Evolutionary conservation across 2,888 invertebrate species (phyloP).

Genomic region (Drosophila bunnanda): DNA sequence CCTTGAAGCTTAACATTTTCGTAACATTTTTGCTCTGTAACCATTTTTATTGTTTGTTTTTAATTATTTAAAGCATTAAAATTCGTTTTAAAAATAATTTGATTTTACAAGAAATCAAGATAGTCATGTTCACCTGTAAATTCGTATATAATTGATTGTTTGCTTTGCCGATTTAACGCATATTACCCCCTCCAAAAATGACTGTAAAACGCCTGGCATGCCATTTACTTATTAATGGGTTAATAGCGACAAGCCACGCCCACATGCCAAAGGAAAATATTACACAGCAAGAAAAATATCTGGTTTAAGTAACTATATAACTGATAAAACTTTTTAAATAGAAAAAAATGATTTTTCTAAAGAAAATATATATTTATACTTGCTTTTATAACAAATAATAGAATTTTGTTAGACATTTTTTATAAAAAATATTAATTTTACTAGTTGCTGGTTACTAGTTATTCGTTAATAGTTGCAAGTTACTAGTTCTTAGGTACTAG

Average conservation of each 20-base stretch:
- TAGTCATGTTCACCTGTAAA: constrained; percentile 1
- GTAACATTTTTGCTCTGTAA: constrained; percentile 10
- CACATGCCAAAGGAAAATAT: constrained; percentile 10
- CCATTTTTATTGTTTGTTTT: neutral
- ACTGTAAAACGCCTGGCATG: constrained; percentile 41
- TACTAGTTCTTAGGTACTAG: neutral
- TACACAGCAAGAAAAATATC: neutral
- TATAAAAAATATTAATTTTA: neutral
- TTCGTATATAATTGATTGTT: constrained; percentile 8
- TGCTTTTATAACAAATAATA: no score
- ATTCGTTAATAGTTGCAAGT: neutral
- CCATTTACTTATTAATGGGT: constrained; percentile 54
- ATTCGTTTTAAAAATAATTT: neutral
- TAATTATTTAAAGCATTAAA: neutral
- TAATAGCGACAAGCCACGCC: constrained; percentile 31
- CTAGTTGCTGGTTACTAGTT: neutral
- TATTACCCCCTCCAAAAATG: constrained; percentile 35
- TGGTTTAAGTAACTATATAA: neutral
- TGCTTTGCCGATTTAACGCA: constrained; percentile 24
- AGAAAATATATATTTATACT: no score
- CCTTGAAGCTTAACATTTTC: constrained; percentile 27
- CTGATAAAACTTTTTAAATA: neutral
- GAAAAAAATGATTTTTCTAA: neutral
- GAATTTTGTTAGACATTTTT: no score
- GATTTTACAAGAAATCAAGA: neutral